Percentiles rank a stretch among this genome's conserved stretches.
Conservation (phyloP, 2,797 vertebrate species). For the Gymnoscopelus microlampas region DNA sequence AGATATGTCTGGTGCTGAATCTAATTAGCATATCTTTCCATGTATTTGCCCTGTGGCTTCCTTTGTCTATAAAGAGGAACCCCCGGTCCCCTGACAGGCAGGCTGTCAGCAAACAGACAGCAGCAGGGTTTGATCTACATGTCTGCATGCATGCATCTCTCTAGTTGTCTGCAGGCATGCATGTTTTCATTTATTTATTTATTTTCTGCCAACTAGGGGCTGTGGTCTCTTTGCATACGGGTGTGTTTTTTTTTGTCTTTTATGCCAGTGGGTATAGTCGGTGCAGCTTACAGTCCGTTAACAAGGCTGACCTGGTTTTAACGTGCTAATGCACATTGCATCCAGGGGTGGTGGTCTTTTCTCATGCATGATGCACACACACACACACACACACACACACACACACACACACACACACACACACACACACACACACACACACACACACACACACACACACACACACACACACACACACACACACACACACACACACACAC, state of each 20-base stretch:
- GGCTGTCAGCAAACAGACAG: constrained; percentile 35
- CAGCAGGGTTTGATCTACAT: constrained; percentile 5
- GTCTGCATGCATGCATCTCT: constrained; percentile 7
- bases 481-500: constrained; percentile 36
- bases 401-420: constrained; percentile 10
- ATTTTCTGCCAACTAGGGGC: background rate
- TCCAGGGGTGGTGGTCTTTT: constrained; percentile 53
- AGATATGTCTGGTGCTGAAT: constrained; percentile 65
- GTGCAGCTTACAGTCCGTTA: constrained; percentile 26
- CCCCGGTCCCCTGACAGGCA: constrained; percentile 25
- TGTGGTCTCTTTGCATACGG: constrained; percentile 40
- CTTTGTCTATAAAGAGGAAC: constrained; percentile 75
- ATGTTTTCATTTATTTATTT: constrained; percentile 3
- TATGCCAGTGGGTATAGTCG: constrained; percentile 25
- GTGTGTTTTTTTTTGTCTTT: background rate
- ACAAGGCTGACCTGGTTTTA: constrained; percentile 57
- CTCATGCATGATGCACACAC: constrained; percentile 43
- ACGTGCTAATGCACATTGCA: constrained; percentile 43
- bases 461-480: constrained; percentile 23
- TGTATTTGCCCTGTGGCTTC: constrained; percentile 63
- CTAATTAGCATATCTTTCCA: constrained; percentile 79
- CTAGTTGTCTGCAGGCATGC: constrained; percentile 3
- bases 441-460: constrained; percentile 13
- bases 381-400: constrained; percentile 23
- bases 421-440: constrained; percentile 11